Base-by-base conservation (phyloP, 2,797 vertebrate genomes). In the Antrozous pallidus region DNA sequence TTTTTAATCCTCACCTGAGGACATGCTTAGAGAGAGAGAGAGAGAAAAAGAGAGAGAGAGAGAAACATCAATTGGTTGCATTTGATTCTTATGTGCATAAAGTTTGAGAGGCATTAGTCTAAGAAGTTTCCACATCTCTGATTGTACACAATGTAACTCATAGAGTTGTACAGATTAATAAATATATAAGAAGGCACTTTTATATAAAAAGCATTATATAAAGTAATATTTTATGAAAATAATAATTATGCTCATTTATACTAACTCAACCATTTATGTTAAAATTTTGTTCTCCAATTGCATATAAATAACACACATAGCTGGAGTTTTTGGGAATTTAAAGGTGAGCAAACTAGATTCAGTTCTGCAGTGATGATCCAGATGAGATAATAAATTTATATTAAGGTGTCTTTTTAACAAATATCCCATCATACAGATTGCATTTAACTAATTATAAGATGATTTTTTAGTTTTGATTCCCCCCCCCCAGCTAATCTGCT, bases 301-400 rank as follows among this genome's bases (percentile, higher is more conserved):
- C 49, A 16, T 65, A 71, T 71, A 73, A 91, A 83, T 86, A 49
- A 78, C 40, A 87, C 42, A 79, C 45, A 33, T 36, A 54, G 11
- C 40, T 73, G 31, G 26, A 65, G 54, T 11, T 86, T 70, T 78
- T 1, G 17, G n/a, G 56, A 90, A 74, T 38, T 65, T 49, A 42
- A 95, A 92, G 42, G 7, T 51, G 65, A 90, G 85, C 88, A 82
- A 81, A 61, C 11, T 78, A 47, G 70, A 81, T 36, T 90, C 79
- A 40, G 47, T 93, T 94, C 33, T 51, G 73, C 54, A 45, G 2
- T 56, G 84, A 69, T 88, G 78, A 38, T 16, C 56, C 56, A 58
- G 70, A 63, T 3, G 28, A 33, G 22, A 73, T 81, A 85, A 91
- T 40, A 86, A 40, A 78, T 92, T 85, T 88, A 73, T 18, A 38